These are phyloP conservation scores for Hapalemur alaotrensis DNA, from an alignment of 2,797 vertebrate genomes.

Conservation along the genomic window DNA sequence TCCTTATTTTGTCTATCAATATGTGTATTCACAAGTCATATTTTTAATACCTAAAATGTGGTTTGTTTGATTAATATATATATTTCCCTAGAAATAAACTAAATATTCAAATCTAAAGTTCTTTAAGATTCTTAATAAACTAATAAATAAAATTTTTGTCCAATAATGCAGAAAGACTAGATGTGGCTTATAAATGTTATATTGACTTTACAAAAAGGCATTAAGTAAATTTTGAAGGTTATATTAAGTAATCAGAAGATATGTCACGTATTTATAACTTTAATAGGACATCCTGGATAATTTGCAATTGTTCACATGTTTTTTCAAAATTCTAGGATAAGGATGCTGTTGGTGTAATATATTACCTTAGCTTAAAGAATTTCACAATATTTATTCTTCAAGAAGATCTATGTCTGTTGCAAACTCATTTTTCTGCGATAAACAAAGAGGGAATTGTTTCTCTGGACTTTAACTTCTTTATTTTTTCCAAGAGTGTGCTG, in stretches of 20 bases:
- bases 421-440: constrained; percentile 39
- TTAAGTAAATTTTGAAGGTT: background rate
- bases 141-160: background rate
- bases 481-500: constrained; percentile 11
- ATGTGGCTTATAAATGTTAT: background rate
- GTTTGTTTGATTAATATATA: background rate
- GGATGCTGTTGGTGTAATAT: background rate
- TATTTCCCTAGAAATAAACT: background rate
- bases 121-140: background rate
- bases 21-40: background rate
- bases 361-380: constrained; percentile 33
- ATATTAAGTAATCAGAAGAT: background rate
- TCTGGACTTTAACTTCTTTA: constrained; percentile 22
- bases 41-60: background rate
- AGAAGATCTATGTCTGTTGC: constrained; percentile 27
- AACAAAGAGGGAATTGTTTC: constrained; percentile 49
- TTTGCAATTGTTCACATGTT: background rate
- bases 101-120: background rate
- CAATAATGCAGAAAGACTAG: background rate
- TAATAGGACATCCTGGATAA: background rate
- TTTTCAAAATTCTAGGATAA: background rate
- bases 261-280: background rate
- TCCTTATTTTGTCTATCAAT: background rate
- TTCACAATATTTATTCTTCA: constrained; percentile 37
- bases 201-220: background rate